These are phyloP conservation scores for Pterocles orientalis DNA, from an alignment of 2,113 vertebrate species.

Conservation along the genomic window DNA sequence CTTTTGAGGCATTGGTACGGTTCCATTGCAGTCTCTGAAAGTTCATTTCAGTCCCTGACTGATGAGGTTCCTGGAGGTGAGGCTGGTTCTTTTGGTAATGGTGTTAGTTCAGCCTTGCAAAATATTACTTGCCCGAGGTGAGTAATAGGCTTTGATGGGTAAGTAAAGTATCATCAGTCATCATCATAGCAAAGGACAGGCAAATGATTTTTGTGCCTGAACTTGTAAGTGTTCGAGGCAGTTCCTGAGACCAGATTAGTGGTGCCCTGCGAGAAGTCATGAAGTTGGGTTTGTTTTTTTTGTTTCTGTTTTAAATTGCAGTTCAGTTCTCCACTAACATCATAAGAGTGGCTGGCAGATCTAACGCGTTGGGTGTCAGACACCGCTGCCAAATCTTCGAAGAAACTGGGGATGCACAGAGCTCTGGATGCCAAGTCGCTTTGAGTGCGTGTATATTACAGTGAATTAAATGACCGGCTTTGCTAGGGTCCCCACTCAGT, in stretches of 20 bases:
- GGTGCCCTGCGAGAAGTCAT: neutral
- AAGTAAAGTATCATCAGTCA: neutral
- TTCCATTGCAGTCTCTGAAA: neutral
- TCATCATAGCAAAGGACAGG: neutral
- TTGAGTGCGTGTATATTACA: neutral
- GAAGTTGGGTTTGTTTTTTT: neutral
- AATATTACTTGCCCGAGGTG: neutral
- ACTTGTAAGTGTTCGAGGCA: neutral
- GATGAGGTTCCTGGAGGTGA: conserved; percentile 29
- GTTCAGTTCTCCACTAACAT: neutral
- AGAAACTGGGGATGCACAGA: neutral
- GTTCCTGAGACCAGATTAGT: neutral
- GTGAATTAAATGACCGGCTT: neutral
- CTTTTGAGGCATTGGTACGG: neutral
- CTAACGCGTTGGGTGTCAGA: neutral
- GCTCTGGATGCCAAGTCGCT: neutral
- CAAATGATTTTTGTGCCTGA: neutral
- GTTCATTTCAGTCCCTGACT: conserved; percentile 2
- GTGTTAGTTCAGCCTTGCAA: conserved; percentile 30
- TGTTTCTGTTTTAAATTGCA: neutral
- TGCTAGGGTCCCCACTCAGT: neutral
- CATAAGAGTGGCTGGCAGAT: neutral
- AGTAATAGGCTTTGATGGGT: neutral
- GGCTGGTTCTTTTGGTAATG: neutral
- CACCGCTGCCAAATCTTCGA: rapidly evolving